phyloP scores from a whole-genome alignment of 30 jellyfish, hydroid and myxozoan genomes.

The Aurelia sp. region DNA sequence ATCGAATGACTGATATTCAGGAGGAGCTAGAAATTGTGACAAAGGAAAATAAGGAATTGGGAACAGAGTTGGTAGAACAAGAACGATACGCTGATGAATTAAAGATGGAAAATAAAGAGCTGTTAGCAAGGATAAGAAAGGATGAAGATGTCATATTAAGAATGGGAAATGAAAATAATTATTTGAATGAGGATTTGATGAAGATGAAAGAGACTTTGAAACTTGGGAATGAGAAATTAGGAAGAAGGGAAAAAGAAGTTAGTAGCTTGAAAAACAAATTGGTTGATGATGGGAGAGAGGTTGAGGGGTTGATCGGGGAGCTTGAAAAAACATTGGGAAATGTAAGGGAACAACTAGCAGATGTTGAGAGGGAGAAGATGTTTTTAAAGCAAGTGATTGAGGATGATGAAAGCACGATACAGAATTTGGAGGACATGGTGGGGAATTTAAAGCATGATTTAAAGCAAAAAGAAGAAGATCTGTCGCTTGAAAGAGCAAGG shows the following conservation, averaged over 20 bases:
- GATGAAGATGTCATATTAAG: conserved; percentile 13
- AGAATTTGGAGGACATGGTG: conserved; percentile 9
- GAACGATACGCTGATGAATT: conserved; percentile 31
- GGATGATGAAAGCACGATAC: conserved; percentile 18
- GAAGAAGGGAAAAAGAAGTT: conserved; percentile 23
- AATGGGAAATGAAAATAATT: conserved; percentile 20
- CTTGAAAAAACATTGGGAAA: conserved; percentile 42
- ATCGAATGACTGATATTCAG: neutral
- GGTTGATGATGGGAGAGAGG: conserved; percentile 38
- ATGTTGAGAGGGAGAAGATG: conserved; percentile 47
- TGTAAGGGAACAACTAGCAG: conserved; percentile 27
- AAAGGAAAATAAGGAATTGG: conserved; percentile 2
- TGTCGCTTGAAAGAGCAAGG: conserved; percentile 42
- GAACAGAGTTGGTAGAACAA: conserved; percentile 2
- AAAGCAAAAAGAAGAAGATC: conserved; percentile 13
- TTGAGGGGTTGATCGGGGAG: conserved; percentile 43
- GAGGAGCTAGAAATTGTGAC: conserved; percentile 36
- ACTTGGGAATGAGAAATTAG: conserved; percentile 15
- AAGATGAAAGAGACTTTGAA: conserved; percentile 3
- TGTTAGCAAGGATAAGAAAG: conserved; percentile 14
- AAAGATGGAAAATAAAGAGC: conserved; percentile 12
- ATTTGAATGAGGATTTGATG: neutral
- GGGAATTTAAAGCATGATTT: conserved; percentile 15
- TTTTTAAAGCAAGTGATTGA: conserved; percentile 18
- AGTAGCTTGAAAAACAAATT: conserved; percentile 12